Percentiles rank a stretch among this genome's conserved stretches.
Conservation (phyloP, 2,113 vertebrate genomes). For the Actenoides hombroni region DNA sequence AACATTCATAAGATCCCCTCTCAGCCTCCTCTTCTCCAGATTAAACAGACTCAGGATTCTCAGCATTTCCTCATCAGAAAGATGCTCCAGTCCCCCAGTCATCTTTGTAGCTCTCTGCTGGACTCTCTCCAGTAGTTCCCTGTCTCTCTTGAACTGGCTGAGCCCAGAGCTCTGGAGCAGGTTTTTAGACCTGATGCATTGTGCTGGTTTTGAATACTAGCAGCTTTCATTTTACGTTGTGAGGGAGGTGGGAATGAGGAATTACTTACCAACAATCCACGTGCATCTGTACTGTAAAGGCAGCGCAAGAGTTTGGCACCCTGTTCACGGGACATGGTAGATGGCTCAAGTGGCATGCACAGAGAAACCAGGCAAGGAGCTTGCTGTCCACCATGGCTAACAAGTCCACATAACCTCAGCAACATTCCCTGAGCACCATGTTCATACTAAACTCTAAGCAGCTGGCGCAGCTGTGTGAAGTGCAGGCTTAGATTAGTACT, state of each 20-base stretch:
- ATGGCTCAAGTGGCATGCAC: background rate
- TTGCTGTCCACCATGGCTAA: background rate
- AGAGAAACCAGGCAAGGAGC: background rate
- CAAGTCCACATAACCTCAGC: fast-evolving
- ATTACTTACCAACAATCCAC: background rate
- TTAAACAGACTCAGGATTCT: no score
- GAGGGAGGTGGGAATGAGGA: background rate
- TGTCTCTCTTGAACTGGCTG: no score
- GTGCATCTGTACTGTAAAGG: background rate
- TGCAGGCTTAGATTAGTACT: background rate
- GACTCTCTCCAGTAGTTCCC: no score
- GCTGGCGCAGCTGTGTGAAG: background rate
- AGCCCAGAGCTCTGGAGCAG: background rate
- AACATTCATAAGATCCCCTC: no score
- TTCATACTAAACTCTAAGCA: background rate
- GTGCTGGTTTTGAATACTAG: background rate
- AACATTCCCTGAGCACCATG: background rate
- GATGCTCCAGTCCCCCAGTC: no score
- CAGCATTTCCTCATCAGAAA: no score
- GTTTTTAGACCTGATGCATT: background rate
- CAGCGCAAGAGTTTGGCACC: background rate
- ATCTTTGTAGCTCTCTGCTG: no score
- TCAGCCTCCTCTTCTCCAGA: no score
- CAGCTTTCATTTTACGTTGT: background rate
- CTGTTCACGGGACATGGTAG: background rate